Conservation (phyloP, 2,797 vertebrate species). For the Perodicticus potto region DNA sequence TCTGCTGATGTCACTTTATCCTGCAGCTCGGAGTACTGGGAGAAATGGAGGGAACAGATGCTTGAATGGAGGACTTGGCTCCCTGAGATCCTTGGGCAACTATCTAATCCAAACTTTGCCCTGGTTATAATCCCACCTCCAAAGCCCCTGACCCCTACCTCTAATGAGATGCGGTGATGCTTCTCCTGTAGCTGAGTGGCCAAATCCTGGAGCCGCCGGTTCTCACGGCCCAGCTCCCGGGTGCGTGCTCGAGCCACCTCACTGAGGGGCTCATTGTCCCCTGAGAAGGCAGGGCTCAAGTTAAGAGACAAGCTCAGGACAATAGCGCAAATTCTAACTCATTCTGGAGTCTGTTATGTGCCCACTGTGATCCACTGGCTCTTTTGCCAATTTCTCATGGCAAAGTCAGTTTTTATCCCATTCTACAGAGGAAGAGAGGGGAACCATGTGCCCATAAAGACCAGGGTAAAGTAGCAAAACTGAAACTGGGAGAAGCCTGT, state of each 20-base stretch:
- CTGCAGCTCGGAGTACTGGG: slow-evolving; percentile 95
- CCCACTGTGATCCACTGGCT: background rate
- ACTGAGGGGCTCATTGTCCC: slow-evolving; percentile 85
- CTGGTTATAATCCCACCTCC: background rate
- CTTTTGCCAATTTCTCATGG: background rate
- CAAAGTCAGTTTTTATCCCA: slow-evolving; percentile 38
- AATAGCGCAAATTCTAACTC: background rate
- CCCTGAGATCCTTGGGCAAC: background rate
- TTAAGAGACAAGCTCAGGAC: slow-evolving; percentile 51
- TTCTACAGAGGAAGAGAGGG: background rate
- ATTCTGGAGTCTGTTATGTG: slow-evolving; percentile 12
- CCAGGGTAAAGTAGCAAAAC: background rate
- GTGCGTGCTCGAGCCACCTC: slow-evolving; percentile 88
- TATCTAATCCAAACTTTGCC: background rate
- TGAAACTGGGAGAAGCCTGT: background rate
- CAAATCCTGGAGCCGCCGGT: slow-evolving; percentile 92
- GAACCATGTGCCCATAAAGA: background rate
- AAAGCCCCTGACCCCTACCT: slow-evolving; percentile 87
- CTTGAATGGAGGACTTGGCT: background rate
- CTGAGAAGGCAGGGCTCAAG: slow-evolving; percentile 77
- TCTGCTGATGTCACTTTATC: slow-evolving; percentile 96
- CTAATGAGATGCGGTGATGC: slow-evolving; percentile 95
- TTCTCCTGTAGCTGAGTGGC: slow-evolving; percentile 94
- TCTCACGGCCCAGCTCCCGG: slow-evolving; percentile 91
- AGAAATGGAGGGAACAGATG: background rate